A percentile compares a stretch with the other conserved stretches of the same genome.
These are phyloP conservation scores for Camponotus fellah DNA, from an alignment of 2,888 invertebrate species.

Conservation along the genomic window DNA sequence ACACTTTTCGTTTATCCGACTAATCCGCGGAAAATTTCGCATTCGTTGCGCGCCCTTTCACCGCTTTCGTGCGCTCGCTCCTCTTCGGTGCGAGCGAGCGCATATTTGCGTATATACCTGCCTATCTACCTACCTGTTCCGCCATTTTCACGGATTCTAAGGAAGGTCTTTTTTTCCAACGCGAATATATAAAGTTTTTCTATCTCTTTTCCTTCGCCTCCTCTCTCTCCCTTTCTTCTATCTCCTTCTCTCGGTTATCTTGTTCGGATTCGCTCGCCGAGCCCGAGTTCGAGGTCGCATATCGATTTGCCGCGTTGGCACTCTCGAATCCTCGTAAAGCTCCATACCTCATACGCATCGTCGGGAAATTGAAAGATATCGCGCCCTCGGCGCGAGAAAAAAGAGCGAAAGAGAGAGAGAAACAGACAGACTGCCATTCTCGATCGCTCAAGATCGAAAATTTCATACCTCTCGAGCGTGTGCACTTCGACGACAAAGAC, in stretches of 20 bases:
- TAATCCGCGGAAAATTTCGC: slow-evolving; percentile 61
- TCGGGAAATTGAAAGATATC: slow-evolving; percentile 79
- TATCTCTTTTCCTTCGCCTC: neutral
- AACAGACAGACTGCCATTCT: slow-evolving; percentile 27
- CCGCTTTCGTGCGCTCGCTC: slow-evolving; percentile 38
- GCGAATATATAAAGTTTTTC: slow-evolving; percentile 37
- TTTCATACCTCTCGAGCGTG: slow-evolving; percentile 40
- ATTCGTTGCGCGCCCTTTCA: slow-evolving; percentile 35
- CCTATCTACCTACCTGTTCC: slow-evolving; percentile 47
- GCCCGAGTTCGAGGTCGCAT: slow-evolving; percentile 77
- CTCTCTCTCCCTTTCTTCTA: slow-evolving; percentile 42
- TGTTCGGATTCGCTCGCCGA: slow-evolving; percentile 59
- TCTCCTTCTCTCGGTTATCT: slow-evolving; percentile 59
- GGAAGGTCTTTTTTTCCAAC: slow-evolving; percentile 34
- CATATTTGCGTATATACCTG: slow-evolving; percentile 44
- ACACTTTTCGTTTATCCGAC: slow-evolving; percentile 59
- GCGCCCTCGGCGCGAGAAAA: slow-evolving; percentile 37
- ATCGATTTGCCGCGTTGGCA: slow-evolving; percentile 81
- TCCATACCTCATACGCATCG: slow-evolving; percentile 75
- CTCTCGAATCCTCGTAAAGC: slow-evolving; percentile 75
- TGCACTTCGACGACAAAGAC: slow-evolving; percentile 29
- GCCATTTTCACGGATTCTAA: slow-evolving; percentile 51
- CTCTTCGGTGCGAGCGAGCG: slow-evolving; percentile 23
- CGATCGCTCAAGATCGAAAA: slow-evolving; percentile 56
- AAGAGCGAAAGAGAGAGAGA: neutral